Evolutionary conservation across 2,113 vertebrate genomes (phyloP).

Genomic region (Lepus americanus): DNA sequence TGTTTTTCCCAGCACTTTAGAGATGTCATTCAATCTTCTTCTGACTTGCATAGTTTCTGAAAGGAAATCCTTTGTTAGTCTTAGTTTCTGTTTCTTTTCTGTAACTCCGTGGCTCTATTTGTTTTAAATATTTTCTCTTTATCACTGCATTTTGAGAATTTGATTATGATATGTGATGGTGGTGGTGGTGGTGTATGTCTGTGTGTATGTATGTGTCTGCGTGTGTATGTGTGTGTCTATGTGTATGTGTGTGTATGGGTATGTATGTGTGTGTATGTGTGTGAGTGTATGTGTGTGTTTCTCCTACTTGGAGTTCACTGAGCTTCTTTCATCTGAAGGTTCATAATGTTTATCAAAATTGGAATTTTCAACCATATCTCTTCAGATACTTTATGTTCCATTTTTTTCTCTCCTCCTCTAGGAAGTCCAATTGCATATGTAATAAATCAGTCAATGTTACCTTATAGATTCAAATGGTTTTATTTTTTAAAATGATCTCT

Average conservation of each 20-base stretch:
- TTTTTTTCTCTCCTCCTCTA: conserved; percentile 31
- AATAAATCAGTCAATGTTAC: background rate
- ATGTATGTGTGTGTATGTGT: background rate
- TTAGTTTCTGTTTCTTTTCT: background rate
- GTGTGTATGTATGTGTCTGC: background rate
- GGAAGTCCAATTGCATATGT: background rate
- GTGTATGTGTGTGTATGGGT: background rate
- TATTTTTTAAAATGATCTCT: background rate
- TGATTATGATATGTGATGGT: background rate
- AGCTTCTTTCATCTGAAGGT: background rate
- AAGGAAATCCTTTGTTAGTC: background rate
- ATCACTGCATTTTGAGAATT: conserved; percentile 6
- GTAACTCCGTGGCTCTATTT: background rate
- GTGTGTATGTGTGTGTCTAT: no score
- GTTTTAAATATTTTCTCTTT: background rate
- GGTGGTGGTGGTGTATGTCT: no score
- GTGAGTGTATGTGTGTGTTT: background rate
- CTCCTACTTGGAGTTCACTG: conserved; percentile 10
- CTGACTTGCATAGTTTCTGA: background rate
- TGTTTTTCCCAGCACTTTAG: background rate
- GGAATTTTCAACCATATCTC: conserved; percentile 14
- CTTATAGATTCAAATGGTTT: background rate
- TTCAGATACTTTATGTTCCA: background rate
- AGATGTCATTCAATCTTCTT: background rate
- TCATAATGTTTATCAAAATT: conserved; percentile 45